phyloP scores from a whole-genome alignment of 2,888 invertebrate species.

The Diadromus collaris region DNA sequence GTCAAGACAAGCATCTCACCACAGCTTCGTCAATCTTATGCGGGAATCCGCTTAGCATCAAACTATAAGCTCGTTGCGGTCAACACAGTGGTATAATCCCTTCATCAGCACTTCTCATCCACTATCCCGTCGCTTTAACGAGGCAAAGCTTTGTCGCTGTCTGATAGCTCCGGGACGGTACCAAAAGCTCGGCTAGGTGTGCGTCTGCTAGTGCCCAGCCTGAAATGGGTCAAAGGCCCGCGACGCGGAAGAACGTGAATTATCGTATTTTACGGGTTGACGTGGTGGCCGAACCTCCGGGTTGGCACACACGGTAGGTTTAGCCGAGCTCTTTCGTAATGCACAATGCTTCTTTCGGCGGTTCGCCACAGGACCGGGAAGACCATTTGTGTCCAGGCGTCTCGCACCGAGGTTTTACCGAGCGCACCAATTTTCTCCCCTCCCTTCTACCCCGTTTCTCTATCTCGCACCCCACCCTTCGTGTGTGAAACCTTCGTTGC shows the following conservation, averaged over 20 bases:
- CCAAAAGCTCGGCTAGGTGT: neutral
- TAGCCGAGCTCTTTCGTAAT: slow-evolving; percentile 17
- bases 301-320: slow-evolving; percentile 35
- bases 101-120: slow-evolving; percentile 22
- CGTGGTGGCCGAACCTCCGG: slow-evolving; percentile 2
- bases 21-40: slow-evolving; percentile 14
- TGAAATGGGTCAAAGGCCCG: slow-evolving; percentile 31
- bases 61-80: slow-evolving; percentile 24
- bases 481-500: slow-evolving; percentile 16
- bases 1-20: slow-evolving; percentile 10
- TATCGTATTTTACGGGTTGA: slow-evolving; percentile 55
- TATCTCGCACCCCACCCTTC: neutral
- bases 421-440: slow-evolving; percentile 35
- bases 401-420: slow-evolving; percentile 53
- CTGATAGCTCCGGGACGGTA: neutral
- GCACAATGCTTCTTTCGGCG: slow-evolving; percentile 59
- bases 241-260: slow-evolving; percentile 49
- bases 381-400: slow-evolving; percentile 57
- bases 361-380: slow-evolving; percentile 48
- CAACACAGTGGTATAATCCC: slow-evolving; percentile 14
- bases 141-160: slow-evolving; percentile 5
- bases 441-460: slow-evolving; percentile 17
- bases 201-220: neutral
- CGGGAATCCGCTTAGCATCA: slow-evolving; percentile 24
- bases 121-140: slow-evolving; percentile 2